A percentile compares a stretch with the other conserved stretches of the same genome.
phyloP scores from a whole-genome alignment of 2,797 vertebrate genomes.

The Amphiprion clarkii region DNA sequence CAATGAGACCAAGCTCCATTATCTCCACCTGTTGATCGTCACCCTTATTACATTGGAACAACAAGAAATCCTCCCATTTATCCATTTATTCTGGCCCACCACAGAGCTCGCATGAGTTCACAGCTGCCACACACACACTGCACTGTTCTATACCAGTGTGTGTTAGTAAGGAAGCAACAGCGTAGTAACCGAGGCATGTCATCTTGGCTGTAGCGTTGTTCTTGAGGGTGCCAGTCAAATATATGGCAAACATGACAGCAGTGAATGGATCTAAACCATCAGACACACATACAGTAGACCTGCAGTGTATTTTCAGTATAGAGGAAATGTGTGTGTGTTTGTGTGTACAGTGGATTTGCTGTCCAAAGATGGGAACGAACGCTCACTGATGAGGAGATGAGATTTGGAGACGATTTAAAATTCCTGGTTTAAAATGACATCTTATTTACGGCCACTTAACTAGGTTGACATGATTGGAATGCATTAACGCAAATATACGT shows the following conservation, averaged over 20 bases:
- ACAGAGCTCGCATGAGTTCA: slow-evolving; percentile 31
- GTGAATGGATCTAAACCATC: slow-evolving; percentile 33
- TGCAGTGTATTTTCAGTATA: slow-evolving; percentile 3
- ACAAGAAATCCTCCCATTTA: slow-evolving; percentile 51
- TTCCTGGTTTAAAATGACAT: slow-evolving; percentile 68
- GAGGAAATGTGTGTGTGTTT: slow-evolving; percentile 12
- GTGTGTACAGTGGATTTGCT: background rate
- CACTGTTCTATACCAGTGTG: background rate
- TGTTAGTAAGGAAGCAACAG: background rate
- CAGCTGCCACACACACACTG: slow-evolving; percentile 15
- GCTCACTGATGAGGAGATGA: slow-evolving; percentile 42
- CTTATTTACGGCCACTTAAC: slow-evolving; percentile 70
- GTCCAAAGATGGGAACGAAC: slow-evolving; percentile 17
- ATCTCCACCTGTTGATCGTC: slow-evolving; percentile 61
- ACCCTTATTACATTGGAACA: slow-evolving; percentile 50
- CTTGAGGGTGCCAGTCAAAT: slow-evolving; percentile 41
- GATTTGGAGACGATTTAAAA: slow-evolving; percentile 54
- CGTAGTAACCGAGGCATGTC: slow-evolving; percentile 24
- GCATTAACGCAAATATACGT: slow-evolving; percentile 30
- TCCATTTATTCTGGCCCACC: slow-evolving; percentile 36
- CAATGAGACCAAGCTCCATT: slow-evolving; percentile 24
- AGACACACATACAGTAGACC: slow-evolving; percentile 12
- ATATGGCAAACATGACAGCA: slow-evolving; percentile 35
- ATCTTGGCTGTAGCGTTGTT: slow-evolving; percentile 39
- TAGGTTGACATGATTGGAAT: slow-evolving; percentile 65